Percentiles rank a stretch among this genome's conserved stretches.
Conservation (phyloP, 2,113 vertebrate species). For the Callionymus lyra region DNA sequence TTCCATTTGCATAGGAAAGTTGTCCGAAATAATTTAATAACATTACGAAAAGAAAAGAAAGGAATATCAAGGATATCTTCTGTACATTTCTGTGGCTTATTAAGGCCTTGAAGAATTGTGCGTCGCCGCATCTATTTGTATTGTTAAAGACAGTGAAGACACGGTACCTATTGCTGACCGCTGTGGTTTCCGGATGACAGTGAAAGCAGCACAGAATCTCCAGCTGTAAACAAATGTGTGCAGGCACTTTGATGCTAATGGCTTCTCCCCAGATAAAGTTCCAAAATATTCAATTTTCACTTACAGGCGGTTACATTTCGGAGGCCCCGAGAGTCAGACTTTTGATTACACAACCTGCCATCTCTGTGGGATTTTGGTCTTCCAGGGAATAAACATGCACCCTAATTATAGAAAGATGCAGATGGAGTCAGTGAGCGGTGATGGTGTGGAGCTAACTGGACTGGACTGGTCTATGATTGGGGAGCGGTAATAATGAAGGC, state of each 20-base stretch:
- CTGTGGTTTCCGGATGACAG: constrained; percentile 4
- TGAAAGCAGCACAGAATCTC: constrained; percentile 8
- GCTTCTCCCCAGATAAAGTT: constrained; percentile 40
- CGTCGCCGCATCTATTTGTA: too few relatives aligned
- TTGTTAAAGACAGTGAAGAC: too few relatives aligned
- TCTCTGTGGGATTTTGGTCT: constrained; percentile 50
- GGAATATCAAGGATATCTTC: too few relatives aligned
- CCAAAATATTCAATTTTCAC: constrained; percentile 39
- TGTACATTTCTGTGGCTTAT: too few relatives aligned
- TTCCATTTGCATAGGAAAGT: too few relatives aligned
- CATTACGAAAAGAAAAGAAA: too few relatives aligned
- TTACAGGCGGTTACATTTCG: constrained; percentile 41
- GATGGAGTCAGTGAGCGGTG: constrained; percentile 26
- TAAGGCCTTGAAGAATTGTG: too few relatives aligned
- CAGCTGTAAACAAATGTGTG: constrained; percentile 28
- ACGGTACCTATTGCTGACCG: neutral
- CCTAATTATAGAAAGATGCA: constrained; percentile 51
- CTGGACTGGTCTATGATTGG: constrained; percentile 30
- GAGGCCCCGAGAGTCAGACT: constrained; percentile 39
- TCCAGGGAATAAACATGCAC: constrained; percentile 46
- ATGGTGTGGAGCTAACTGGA: constrained; percentile 14
- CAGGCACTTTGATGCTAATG: constrained; percentile 39
- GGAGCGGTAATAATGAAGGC: constrained; percentile 40
- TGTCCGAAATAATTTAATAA: too few relatives aligned
- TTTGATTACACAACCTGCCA: constrained; percentile 57